phyloP scores from a whole-genome alignment of 2,888 invertebrate genomes.

The Thecocarcelia acutangulata region DNA sequence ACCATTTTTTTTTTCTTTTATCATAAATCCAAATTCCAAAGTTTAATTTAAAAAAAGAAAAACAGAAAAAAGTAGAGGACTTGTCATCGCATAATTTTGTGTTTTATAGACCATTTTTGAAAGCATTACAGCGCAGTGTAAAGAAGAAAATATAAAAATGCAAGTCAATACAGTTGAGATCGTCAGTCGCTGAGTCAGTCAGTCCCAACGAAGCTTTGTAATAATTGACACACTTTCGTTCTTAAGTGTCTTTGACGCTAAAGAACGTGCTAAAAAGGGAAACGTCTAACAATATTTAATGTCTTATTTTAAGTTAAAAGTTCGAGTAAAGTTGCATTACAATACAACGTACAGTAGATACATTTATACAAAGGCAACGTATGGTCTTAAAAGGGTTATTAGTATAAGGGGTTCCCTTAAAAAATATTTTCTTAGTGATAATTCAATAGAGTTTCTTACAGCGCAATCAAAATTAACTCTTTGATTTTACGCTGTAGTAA shows the following conservation, averaged over 20 bases:
- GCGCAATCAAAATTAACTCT: too few species aligned
- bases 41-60: constrained; percentile 19
- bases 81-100: constrained; percentile 26
- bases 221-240: constrained; percentile 42
- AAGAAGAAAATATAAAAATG: not conserved
- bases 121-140: not conserved
- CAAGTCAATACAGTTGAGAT: not conserved
- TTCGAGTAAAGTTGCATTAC: not conserved
- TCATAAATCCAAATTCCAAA: constrained; percentile 52
- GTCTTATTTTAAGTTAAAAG: not conserved
- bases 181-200: not conserved
- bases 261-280: constrained; percentile 40
- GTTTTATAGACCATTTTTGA: constrained; percentile 28
- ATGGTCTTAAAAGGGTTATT: too few species aligned
- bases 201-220: not conserved
- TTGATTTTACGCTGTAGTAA: too few species aligned
- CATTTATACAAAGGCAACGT: too few species aligned
- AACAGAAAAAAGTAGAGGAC: not conserved
- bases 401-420: not conserved
- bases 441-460: too few species aligned
- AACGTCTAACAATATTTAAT: constrained; percentile 23
- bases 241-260: constrained; percentile 12
- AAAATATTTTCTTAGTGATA: not conserved
- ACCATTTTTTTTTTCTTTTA: not conserved
- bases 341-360: not conserved